Base-by-base conservation (phyloP, 2,888 invertebrate species). In the Elmis aenea region DNA sequence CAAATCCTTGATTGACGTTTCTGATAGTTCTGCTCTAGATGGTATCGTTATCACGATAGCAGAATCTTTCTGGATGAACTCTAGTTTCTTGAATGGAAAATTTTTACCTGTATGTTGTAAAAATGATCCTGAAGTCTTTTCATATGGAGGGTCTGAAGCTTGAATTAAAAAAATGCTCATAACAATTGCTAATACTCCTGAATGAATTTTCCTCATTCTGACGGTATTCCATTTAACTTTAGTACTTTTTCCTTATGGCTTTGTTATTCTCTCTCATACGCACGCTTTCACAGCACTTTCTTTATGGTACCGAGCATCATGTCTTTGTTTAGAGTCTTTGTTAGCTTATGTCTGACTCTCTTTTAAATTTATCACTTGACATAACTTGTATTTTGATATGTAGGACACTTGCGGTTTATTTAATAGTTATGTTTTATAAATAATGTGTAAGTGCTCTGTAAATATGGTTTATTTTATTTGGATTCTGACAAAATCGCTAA, bases 141-240 rank as follows among this genome's bases (percentile, higher is more conserved):
- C 60, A 28, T 48, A 57, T 2, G 67, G 66, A 14, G 66, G 67
- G 52, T 68, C 68, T 13, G 62, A 58, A 22, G 69, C 69, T 54
- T 65, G 66, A 28, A 67, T 68, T 37, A 69, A 49, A 42, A 69
- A 65, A 31, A 68, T 59, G 42, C 67, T 61, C 54, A 65, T 56
- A 30, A 68, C 60, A 43, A 66, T 54, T 15, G 67, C 64, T 44
- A 69, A 46, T 38, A 69, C 48, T 42, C 59, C 57, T 34, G 66
- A 64, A 47, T 67, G 66, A 58, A 69, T 59, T 51, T 58, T 61
- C 59, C 62, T 67, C 67, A 68, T 67, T 53, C 52, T 63, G 54
- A 39, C 43, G 45, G 31, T 46, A 46, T 55, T 54, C 56, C 58
- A 58, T 57, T 55, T 55, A 56, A 45, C 35, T 27, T 38, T 8